Conservation (phyloP, 2,113 vertebrate genomes). For the Boulengeromyrus knoepffleri region DNA sequence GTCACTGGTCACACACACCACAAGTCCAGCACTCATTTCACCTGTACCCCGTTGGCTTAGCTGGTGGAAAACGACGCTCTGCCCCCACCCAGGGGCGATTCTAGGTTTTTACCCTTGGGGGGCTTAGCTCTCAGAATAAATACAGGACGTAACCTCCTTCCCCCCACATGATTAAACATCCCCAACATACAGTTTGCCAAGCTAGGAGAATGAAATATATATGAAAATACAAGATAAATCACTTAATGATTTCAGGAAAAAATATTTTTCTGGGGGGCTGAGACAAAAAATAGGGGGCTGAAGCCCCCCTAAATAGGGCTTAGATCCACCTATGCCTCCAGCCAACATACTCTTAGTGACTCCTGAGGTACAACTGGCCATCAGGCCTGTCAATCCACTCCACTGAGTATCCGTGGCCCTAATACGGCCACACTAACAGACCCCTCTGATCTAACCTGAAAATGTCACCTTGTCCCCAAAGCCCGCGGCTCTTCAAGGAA, state of each 20-base stretch:
- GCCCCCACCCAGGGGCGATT: neutral
- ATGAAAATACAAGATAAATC: neutral
- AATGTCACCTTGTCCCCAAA: slow-evolving; percentile 11
- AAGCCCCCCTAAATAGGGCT: neutral
- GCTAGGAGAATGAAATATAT: no score
- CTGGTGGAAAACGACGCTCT: neutral
- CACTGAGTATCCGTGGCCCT: neutral
- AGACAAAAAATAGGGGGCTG: neutral
- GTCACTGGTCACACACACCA: neutral
- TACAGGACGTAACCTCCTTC: neutral
- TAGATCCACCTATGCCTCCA: neutral
- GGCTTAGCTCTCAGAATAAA: neutral
- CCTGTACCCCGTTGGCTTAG: neutral
- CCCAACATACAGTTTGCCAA: no score
- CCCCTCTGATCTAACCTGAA: slow-evolving; percentile 14
- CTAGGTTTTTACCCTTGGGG: neutral
- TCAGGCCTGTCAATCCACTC: neutral
- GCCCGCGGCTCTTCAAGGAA: neutral
- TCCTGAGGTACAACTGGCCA: neutral
- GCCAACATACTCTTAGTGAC: neutral
- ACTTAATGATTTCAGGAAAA: neutral
- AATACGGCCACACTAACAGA: neutral
- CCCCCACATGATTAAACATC: neutral
- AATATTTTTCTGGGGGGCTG: neutral
- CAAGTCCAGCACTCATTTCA: neutral